Percentiles rank a stretch among this genome's conserved stretches.
Conservation (phyloP, 1,140 invertebrate genomes). For the Chymomyza costata region DNA sequence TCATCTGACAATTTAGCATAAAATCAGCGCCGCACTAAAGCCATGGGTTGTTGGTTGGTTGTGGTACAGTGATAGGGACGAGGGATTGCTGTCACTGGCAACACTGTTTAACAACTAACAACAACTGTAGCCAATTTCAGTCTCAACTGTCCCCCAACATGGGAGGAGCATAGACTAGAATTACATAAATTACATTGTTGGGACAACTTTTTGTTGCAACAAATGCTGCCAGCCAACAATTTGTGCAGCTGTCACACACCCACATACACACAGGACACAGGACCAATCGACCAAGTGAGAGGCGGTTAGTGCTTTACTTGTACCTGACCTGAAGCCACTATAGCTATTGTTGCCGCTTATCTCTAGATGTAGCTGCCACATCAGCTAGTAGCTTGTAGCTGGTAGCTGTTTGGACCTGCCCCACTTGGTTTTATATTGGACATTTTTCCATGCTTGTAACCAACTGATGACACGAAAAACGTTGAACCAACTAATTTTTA, state of each 20-base stretch:
- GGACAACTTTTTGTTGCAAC: slow-evolving; percentile 41
- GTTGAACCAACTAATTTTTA: slow-evolving; percentile 40
- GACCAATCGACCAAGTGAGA: not conserved
- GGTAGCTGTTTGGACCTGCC: slow-evolving; percentile 4
- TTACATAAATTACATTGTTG: slow-evolving; percentile 71
- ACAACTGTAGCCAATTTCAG: slow-evolving; percentile 57
- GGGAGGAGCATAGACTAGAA: slow-evolving; percentile 24
- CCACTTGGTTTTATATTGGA: slow-evolving; percentile 18
- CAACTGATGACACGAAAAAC: slow-evolving; percentile 47
- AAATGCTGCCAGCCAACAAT: slow-evolving; percentile 57
- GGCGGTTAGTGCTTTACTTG: not conserved
- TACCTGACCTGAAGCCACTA: not conserved
- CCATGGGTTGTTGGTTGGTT: too few species aligned
- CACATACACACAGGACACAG: not conserved
- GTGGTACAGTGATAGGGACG: too few species aligned
- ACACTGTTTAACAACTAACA: slow-evolving; percentile 17
- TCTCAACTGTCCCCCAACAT: slow-evolving; percentile 25
- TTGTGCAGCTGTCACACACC: slow-evolving; percentile 47
- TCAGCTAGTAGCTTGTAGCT: slow-evolving; percentile 7
- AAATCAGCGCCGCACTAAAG: too few species aligned
- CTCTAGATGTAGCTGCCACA: too few species aligned
- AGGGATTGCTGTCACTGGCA: too few species aligned
- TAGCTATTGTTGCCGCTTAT: slow-evolving; percentile 32
- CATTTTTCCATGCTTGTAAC: too few species aligned
- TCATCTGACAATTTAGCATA: slow-evolving; percentile 66